phyloP scores from a whole-genome alignment of 2,113 vertebrate genomes.

The Benthochromis sp. region DNA sequence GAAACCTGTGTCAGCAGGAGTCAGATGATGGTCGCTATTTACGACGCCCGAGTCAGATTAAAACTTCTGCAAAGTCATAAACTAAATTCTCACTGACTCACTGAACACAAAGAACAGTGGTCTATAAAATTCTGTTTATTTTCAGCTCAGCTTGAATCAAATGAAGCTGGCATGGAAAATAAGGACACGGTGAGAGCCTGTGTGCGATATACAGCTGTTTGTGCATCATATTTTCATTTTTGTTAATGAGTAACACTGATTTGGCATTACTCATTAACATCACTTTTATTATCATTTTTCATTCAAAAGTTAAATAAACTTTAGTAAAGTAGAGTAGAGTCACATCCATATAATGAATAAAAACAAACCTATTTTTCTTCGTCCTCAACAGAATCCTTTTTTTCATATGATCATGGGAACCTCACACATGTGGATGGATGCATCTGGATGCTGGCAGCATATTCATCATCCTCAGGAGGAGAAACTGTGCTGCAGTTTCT shows the following conservation, averaged over 20 bases:
- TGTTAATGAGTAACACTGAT: neutral
- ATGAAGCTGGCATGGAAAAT: neutral
- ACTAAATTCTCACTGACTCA: neutral
- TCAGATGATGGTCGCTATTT: neutral
- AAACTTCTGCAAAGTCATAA: neutral
- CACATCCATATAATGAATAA: neutral
- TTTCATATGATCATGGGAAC: neutral
- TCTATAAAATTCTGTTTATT: neutral
- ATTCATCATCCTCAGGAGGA: neutral
- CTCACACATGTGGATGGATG: neutral
- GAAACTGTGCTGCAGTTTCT: neutral
- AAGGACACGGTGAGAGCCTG: neutral
- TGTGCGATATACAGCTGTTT: accelerated
- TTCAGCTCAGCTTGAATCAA: neutral
- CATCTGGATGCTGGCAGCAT: neutral
- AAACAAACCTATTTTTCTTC: neutral
- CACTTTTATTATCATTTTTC: accelerated
- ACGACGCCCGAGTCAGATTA: neutral
- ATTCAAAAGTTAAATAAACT: neutral
- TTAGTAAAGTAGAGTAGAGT: neutral
- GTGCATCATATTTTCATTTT: neutral
- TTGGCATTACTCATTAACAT: neutral
- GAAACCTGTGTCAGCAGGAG: neutral
- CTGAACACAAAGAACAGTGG: neutral
- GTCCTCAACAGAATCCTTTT: neutral